Conservation (phyloP, 2,113 vertebrate species). For the Myotis yumanensis region DNA sequence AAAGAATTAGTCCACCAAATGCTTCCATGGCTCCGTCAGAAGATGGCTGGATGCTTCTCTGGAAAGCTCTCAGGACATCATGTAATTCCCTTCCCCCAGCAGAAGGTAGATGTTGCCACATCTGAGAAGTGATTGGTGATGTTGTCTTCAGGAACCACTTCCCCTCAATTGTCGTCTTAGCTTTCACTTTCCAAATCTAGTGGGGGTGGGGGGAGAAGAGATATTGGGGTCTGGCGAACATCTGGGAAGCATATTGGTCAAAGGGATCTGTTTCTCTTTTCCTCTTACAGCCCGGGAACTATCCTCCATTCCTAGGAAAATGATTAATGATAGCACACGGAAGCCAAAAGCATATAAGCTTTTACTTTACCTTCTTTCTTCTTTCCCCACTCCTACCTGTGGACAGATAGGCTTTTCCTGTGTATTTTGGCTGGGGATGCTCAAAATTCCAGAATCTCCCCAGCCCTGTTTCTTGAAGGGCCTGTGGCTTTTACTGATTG, state of each 20-base stretch:
- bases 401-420: conserved; percentile 48
- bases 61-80: neutral
- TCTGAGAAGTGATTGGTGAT: neutral
- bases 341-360: conserved; percentile 67
- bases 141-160: conserved; percentile 30
- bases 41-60: neutral
- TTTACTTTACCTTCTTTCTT: conserved; percentile 34
- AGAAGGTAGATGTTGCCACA: neutral
- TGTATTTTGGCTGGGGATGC: conserved; percentile 39
- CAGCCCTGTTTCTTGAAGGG: neutral
- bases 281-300: conserved; percentile 49
- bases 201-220: neutral
- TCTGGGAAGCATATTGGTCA: conserved; percentile 74
- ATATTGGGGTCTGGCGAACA: conserved; percentile 63
- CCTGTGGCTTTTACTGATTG: conserved; percentile 1
- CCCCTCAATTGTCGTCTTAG: conserved; percentile 33
- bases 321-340: conserved; percentile 75
- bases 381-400: conserved; percentile 50
- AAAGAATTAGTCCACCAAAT: neutral
- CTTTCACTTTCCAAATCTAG: conserved; percentile 52
- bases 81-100: neutral
- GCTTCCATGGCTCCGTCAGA: neutral
- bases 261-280: conserved; percentile 76
- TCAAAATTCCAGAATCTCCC: conserved; percentile 34
- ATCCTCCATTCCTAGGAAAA: conserved; percentile 64